A percentile compares a stretch with the other conserved stretches of the same genome.
These are phyloP conservation scores for Hydriomena furcata DNA, from an alignment of 2,888 invertebrate genomes.

Conservation along the genomic window DNA sequence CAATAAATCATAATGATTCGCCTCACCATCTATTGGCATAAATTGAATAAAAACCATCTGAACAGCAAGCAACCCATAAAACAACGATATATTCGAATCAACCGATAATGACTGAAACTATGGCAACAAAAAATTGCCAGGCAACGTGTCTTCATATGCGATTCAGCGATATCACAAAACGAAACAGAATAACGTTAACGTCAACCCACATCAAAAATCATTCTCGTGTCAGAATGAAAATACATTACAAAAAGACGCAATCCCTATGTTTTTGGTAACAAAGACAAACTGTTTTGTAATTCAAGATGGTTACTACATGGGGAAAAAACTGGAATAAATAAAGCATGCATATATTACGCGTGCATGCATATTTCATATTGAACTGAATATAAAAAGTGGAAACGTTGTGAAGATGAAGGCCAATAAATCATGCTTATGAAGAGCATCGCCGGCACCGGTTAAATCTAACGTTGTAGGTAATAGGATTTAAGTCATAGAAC, in stretches of 20 bases:
- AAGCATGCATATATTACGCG: too few relatives aligned
- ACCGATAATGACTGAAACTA: constrained; percentile 29
- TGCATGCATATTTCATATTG: constrained; percentile 36
- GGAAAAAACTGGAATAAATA: constrained; percentile 24
- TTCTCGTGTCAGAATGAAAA: constrained; percentile 41
- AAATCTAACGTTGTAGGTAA: too few relatives aligned
- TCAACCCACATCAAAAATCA: constrained; percentile 71
- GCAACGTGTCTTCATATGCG: constrained; percentile 50
- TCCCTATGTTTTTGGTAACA: constrained; percentile 48
- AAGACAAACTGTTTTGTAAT: constrained; percentile 45
- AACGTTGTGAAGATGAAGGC: background rate
- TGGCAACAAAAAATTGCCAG: constrained; percentile 49
- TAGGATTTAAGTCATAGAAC: constrained; percentile 15
- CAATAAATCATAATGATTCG: constrained; percentile 59
- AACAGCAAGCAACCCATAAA: constrained; percentile 38
- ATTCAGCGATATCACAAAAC: constrained; percentile 59
- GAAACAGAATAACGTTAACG: constrained; percentile 52
- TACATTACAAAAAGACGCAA: constrained; percentile 49
- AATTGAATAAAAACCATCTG: constrained; percentile 61
- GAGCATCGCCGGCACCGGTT: background rate
- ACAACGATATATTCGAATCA: constrained; percentile 50
- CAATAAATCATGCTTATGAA: background rate
- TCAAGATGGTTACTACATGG: constrained; percentile 46
- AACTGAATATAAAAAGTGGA: background rate
- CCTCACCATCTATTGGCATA: constrained; percentile 53